A percentile compares a stretch with the other conserved stretches of the same genome.
Evolutionary conservation across 2,113 vertebrate genomes (phyloP).

Genomic region (Centrocercus urophasianus): DNA sequence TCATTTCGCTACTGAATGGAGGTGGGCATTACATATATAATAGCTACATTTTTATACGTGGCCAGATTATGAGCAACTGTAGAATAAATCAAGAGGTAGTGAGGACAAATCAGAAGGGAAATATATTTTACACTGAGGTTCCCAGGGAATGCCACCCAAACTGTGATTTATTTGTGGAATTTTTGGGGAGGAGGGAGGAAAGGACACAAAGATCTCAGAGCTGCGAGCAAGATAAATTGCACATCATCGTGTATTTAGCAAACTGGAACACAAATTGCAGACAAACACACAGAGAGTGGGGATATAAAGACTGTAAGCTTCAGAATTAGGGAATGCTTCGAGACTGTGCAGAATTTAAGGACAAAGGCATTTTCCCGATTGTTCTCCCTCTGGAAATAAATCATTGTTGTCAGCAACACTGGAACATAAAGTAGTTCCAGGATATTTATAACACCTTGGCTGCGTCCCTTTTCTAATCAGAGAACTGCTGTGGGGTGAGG

Average conservation of each 20-base stretch:
- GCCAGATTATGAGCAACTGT: not conserved
- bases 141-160: slow-evolving; percentile 1
- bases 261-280: not conserved
- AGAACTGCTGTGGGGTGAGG: not conserved
- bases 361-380: slow-evolving; percentile 30
- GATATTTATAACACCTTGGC: slow-evolving; percentile 30
- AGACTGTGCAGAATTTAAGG: not conserved
- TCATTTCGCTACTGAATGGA: not conserved
- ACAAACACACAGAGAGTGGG: not conserved
- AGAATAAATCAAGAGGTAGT: not conserved
- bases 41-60: not conserved
- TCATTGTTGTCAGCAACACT: not conserved
- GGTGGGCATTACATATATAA: not conserved
- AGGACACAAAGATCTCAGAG: not conserved
- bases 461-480: slow-evolving; percentile 34
- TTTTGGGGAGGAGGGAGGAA: not conserved
- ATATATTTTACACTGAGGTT: not conserved
- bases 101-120: not conserved
- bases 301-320: not conserved
- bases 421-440: not conserved
- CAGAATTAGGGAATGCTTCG: not conserved
- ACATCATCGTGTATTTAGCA: not conserved
- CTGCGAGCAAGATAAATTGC: fast-evolving
- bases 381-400: slow-evolving; percentile 16
- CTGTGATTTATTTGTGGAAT: slow-evolving; percentile 36